Evolutionary conservation across 2,888 invertebrate genomes (phyloP), one percentile per base, ranked within the genome.

Genomic region (Cosmia pyralina): DNA sequence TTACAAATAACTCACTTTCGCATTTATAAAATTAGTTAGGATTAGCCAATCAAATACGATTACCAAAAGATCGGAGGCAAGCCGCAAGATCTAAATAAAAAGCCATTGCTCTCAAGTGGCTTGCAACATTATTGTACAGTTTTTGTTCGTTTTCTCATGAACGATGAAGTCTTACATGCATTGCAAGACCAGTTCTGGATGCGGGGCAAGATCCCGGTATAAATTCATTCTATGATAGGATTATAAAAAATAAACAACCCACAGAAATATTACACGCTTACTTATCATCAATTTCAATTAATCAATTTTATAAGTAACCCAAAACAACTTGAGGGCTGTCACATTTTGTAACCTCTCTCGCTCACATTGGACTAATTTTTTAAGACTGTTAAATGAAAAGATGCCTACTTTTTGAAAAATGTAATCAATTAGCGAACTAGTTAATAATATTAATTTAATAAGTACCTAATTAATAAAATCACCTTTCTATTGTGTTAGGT

Each of bases 101-200:
- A 71, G 75, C n/a, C n/a, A n/a, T n/a, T n/a, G n/a, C n/a, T n/a
- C n/a, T n/a, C n/a, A n/a, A n/a, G n/a, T 69, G 68, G 69, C 55
- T 72, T 71, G 81, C 72, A 75, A 79, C 73, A 83, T 82, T 75
- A 57, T 48, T n/a, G n/a, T n/a, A n/a, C 15, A 48, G 50, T 79
- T 84, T 84, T 87, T 79, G 41, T 84, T 82, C 67, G n/a, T 74
- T 79, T 84, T 77, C 69, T 80, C 76, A 57, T 69, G 64, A 77
- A n/a, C n/a, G n/a, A n/a, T n/a, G n/a, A n/a, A n/a, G n/a, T n/a
- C 72, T 70, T 65, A 59, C 64, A 64, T 64, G 59, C 65, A 50
- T 72, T 55, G 48, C 67, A 83, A 84, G 81, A 88, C 88, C 87
- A 64, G 88, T 88, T 86, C 82, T 86, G 76, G 62, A 80, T 83